Evolutionary conservation across 2,113 vertebrate species (phyloP).

Genomic region (Nipponia nippon): DNA sequence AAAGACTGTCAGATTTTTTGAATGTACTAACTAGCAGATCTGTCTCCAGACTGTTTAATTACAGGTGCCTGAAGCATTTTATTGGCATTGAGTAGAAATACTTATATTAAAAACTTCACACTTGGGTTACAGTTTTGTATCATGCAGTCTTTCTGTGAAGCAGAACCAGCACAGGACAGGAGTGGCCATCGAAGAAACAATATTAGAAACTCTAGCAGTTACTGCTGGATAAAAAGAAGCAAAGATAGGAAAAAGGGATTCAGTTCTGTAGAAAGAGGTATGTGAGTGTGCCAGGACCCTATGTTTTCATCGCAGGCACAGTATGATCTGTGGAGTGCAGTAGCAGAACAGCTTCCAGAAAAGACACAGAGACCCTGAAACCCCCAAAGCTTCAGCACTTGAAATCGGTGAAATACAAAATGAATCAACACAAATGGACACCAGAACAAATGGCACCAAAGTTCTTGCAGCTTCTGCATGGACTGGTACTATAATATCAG

Average conservation of each 20-base stretch:
- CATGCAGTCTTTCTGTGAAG: neutral
- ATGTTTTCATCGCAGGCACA: neutral
- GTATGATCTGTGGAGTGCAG: neutral
- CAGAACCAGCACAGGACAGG: neutral
- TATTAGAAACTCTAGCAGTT: neutral
- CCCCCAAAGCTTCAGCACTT: neutral
- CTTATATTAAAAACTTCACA: neutral
- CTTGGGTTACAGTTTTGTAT: neutral
- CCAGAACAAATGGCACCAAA: neutral
- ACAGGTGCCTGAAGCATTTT: constrained; percentile 10
- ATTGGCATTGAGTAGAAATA: constrained; percentile 1
- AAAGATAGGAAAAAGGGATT: neutral
- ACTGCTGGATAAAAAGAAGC: neutral
- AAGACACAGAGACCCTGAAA: neutral
- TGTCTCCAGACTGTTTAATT: constrained; percentile 42
- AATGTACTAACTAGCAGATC: neutral
- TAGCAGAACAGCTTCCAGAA: neutral
- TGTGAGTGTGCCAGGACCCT: neutral
- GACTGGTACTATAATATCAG: neutral
- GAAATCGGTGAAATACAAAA: neutral
- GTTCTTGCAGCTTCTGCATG: neutral
- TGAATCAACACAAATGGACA: neutral
- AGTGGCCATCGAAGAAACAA: neutral
- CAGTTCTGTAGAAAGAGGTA: neutral
- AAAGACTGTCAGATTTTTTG: constrained; percentile 13